Evolutionary conservation across 2,888 invertebrate genomes (phyloP).

Genomic region (Cylindroiulus punctatus): DNA sequence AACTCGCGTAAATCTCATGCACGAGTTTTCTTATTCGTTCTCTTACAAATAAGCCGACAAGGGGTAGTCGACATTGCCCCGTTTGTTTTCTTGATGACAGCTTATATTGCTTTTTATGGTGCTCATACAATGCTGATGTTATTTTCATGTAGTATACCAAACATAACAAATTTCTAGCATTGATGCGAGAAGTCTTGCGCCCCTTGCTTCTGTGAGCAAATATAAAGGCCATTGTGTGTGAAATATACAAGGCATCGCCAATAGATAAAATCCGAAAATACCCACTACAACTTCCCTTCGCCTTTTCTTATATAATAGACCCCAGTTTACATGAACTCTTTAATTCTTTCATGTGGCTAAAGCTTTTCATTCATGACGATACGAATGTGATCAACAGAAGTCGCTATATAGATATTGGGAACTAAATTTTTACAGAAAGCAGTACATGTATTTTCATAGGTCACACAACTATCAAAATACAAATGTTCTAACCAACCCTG

Average conservation of each 20-base stretch:
- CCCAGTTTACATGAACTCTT: background rate
- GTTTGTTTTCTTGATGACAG: background rate
- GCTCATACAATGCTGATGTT: slow-evolving; percentile 9
- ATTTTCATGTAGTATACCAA: background rate
- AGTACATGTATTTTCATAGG: background rate
- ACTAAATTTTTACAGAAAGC: background rate
- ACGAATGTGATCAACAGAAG: background rate
- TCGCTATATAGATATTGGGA: background rate
- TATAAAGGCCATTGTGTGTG: slow-evolving; percentile 18
- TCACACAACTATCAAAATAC: background rate
- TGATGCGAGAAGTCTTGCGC: slow-evolving; percentile 10
- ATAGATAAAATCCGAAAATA: slow-evolving; percentile 18
- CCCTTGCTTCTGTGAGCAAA: background rate
- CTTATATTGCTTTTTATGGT: slow-evolving; percentile 10
- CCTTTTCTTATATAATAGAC: background rate
- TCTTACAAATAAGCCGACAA: background rate
- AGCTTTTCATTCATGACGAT: background rate
- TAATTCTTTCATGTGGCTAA: background rate
- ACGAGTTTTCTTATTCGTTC: background rate
- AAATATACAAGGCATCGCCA: background rate
- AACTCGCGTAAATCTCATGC: background rate
- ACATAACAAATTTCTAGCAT: slow-evolving; percentile 10
- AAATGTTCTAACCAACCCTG: background rate
- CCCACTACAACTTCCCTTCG: background rate
- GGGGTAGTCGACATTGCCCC: background rate